Evolutionary conservation across 2,113 vertebrate genomes (phyloP).

Genomic region (Apeltes quadracus): DNA sequence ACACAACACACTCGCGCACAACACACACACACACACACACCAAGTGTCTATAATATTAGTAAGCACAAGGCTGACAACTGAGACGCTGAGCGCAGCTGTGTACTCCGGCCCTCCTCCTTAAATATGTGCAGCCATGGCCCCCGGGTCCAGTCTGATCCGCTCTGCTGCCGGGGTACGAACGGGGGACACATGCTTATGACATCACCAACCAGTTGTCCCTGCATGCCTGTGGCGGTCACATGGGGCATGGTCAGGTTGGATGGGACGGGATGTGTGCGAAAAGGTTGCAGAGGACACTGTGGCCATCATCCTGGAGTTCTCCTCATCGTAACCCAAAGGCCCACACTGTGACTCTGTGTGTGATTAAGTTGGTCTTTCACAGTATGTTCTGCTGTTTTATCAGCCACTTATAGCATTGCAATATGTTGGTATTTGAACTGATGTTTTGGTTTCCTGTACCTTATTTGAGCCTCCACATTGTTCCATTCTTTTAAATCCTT

Average conservation of each 20-base stretch:
- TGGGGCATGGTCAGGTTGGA: conserved; percentile 67
- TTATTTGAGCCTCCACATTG: conserved; percentile 58
- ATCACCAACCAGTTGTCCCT: conserved; percentile 62
- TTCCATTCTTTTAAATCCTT: conserved; percentile 51
- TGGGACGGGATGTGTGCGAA: conserved; percentile 41
- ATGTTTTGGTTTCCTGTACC: conserved; percentile 15
- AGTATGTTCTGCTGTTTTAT: neutral
- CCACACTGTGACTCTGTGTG: neutral
- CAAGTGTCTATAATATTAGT: conserved; percentile 77
- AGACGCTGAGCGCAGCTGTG: conserved; percentile 38
- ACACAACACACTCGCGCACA: conserved; percentile 42
- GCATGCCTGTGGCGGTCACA: conserved; percentile 75
- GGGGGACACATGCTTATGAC: conserved; percentile 64
- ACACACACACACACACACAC: conserved; percentile 46
- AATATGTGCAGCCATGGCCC: conserved; percentile 43
- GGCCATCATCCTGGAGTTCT: conserved; percentile 28
- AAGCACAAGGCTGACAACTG: conserved; percentile 75
- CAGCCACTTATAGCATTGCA: neutral
- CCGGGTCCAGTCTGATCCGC: conserved; percentile 57
- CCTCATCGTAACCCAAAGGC: conserved; percentile 3
- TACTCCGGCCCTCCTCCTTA: conserved; percentile 11
- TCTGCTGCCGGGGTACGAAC: conserved; percentile 20
- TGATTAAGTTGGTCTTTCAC: neutral
- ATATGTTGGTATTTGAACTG: neutral
- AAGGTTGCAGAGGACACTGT: conserved; percentile 21